phyloP scores from a whole-genome alignment of 2,113 vertebrate species.

The Catharus fuscescens region DNA sequence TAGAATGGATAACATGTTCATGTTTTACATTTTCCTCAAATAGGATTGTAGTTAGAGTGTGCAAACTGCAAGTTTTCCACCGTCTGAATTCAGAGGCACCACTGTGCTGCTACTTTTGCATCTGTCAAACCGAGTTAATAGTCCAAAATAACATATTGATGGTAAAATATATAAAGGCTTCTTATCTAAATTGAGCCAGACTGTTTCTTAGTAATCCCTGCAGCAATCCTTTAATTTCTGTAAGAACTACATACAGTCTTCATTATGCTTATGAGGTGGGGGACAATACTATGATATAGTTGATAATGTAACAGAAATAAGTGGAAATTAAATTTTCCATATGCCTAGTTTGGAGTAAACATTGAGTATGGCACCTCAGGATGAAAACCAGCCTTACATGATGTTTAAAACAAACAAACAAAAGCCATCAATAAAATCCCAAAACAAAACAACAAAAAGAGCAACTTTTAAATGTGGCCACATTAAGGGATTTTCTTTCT shows the following conservation, averaged over 20 bases:
- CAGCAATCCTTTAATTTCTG: background rate
- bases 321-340: background rate
- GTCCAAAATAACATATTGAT: background rate
- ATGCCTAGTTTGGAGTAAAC: background rate
- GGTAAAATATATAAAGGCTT: background rate
- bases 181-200: background rate
- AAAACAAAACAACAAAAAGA: background rate
- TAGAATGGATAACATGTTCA: background rate
- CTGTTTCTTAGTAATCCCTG: background rate
- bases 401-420: background rate
- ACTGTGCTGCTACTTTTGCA: background rate
- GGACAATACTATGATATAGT: background rate
- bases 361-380: background rate
- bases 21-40: background rate
- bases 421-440: background rate
- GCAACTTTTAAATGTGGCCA: background rate
- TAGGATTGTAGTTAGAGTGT: background rate
- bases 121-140: background rate
- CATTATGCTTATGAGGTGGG: background rate
- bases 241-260: background rate
- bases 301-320: background rate
- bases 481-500: background rate
- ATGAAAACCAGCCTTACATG: background rate
- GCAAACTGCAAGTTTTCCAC: background rate
- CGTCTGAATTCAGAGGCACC: background rate